phyloP scores from a whole-genome alignment of 2,888 invertebrate species.

The Ornithoptera alexandrae region DNA sequence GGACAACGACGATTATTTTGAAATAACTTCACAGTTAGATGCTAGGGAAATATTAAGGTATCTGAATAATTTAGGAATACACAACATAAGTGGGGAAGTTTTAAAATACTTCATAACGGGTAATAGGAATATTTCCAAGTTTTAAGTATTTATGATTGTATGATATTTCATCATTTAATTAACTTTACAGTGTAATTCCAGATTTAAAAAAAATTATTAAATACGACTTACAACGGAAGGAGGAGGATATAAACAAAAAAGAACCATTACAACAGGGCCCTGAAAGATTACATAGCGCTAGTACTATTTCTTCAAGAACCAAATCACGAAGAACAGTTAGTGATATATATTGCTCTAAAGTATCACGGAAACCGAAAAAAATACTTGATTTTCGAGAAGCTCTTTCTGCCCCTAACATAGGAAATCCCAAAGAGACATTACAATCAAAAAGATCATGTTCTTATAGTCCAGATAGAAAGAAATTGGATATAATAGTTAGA shows the following conservation, averaged over 20 bases:
- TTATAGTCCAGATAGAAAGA: slow-evolving; percentile 59
- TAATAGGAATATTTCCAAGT: slow-evolving; percentile 45
- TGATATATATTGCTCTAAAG: slow-evolving; percentile 49
- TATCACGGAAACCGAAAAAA: slow-evolving; percentile 46
- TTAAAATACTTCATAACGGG: slow-evolving; percentile 90
- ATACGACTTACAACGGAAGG: slow-evolving; percentile 75
- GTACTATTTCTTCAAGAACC: slow-evolving; percentile 68
- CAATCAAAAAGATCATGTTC: slow-evolving; percentile 60
- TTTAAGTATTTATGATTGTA: neutral
- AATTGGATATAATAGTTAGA: slow-evolving; percentile 44
- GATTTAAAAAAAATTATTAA: slow-evolving; percentile 85
- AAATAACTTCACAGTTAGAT: slow-evolving; percentile 77
- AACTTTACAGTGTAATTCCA: slow-evolving; percentile 48
- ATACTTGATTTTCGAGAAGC: slow-evolving; percentile 42
- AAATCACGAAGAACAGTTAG: slow-evolving; percentile 54
- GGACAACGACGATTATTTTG: slow-evolving; percentile 51
- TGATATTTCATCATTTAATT: slow-evolving; percentile 4
- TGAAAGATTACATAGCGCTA: slow-evolving; percentile 70
- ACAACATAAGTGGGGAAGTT: slow-evolving; percentile 86
- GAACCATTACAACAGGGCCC: slow-evolving; percentile 44
- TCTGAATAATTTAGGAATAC: slow-evolving; percentile 87
- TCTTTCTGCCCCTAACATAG: slow-evolving; percentile 61
- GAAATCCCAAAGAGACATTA: slow-evolving; percentile 46
- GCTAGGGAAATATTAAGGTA: slow-evolving; percentile 87
- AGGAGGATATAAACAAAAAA: slow-evolving; percentile 40